phyloP scores from a whole-genome alignment of 1,140 invertebrate genomes.

The Galendromus occidentalis region DNA sequence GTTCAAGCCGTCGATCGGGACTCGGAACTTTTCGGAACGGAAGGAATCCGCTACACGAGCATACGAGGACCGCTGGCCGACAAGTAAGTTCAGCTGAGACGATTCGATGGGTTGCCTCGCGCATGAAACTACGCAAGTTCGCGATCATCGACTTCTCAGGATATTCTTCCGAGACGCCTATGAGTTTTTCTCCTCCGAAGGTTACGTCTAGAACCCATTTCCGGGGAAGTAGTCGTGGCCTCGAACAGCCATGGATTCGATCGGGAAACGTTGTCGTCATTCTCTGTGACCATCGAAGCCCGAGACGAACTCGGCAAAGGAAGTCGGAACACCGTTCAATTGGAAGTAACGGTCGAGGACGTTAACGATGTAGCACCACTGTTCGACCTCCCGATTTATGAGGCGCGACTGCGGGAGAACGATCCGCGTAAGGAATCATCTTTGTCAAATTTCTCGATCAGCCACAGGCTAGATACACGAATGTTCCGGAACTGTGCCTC shows the following conservation, averaged over 20 bases:
- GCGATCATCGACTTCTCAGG: conserved; percentile 12
- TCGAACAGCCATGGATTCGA: conserved; percentile 46
- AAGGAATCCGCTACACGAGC: conserved; percentile 65
- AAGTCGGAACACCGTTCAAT: conserved; percentile 61
- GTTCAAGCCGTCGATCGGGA: conserved; percentile 62
- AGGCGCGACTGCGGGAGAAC: conserved; percentile 61
- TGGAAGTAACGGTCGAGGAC: conserved; percentile 65
- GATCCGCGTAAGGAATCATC: conserved; percentile 30
- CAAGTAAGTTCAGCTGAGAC: conserved; percentile 40
- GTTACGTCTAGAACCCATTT: conserved; percentile 52
- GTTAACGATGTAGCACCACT: conserved; percentile 67
- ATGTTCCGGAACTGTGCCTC: too few species aligned
- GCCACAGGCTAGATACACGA: neutral
- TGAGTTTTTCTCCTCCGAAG: conserved; percentile 32
- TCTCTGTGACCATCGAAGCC: conserved; percentile 77
- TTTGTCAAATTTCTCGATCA: conserved; percentile 47
- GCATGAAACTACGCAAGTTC: neutral
- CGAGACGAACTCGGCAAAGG: conserved; percentile 65
- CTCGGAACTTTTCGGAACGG: conserved; percentile 60
- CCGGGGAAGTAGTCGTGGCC: conserved; percentile 61
- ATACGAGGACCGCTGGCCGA: conserved; percentile 56
- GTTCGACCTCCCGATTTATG: conserved; percentile 59
- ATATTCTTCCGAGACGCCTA: neutral
- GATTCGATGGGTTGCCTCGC: neutral
- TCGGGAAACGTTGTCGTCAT: conserved; percentile 57